phyloP scores from a whole-genome alignment of 2,797 vertebrate species.

The Lutjanus argentimaculatus region DNA sequence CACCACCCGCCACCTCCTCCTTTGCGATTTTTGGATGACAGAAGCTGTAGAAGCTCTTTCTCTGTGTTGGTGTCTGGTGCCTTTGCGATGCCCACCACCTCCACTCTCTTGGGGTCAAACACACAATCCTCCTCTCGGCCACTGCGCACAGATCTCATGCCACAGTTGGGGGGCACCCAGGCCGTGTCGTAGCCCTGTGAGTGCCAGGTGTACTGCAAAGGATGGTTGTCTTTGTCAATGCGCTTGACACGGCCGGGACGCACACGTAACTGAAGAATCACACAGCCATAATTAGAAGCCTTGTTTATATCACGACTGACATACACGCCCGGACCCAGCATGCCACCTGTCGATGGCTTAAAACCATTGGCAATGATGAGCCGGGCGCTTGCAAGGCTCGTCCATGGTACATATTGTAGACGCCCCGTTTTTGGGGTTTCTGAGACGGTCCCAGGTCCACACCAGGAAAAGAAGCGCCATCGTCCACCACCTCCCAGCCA shows the following conservation, averaged over 20 bases:
- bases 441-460: slow-evolving; percentile 39
- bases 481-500: slow-evolving; percentile 74
- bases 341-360: slow-evolving; percentile 72
- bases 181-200: slow-evolving; percentile 81
- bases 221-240: slow-evolving; percentile 81
- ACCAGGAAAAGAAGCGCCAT: slow-evolving; percentile 54
- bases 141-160: slow-evolving; percentile 80
- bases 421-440: slow-evolving; percentile 49
- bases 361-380: slow-evolving; percentile 79
- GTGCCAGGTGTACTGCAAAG: slow-evolving; percentile 80
- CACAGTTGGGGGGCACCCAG: slow-evolving; percentile 85
- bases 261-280: slow-evolving; percentile 75
- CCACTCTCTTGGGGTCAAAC: slow-evolving; percentile 78
- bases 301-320: slow-evolving; percentile 82
- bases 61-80: slow-evolving; percentile 53
- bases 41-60: slow-evolving; percentile 70
- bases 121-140: slow-evolving; percentile 85
- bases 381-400: slow-evolving; percentile 63
- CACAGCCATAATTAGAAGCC: slow-evolving; percentile 76
- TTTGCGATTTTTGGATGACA: slow-evolving; percentile 19
- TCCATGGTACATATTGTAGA: slow-evolving; percentile 86
- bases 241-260: slow-evolving; percentile 78
- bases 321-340: slow-evolving; percentile 85
- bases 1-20: neutral
- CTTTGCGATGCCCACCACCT: slow-evolving; percentile 65